Conservation (phyloP, 1,140 invertebrate species). For the Philopotamus ludificatus region DNA sequence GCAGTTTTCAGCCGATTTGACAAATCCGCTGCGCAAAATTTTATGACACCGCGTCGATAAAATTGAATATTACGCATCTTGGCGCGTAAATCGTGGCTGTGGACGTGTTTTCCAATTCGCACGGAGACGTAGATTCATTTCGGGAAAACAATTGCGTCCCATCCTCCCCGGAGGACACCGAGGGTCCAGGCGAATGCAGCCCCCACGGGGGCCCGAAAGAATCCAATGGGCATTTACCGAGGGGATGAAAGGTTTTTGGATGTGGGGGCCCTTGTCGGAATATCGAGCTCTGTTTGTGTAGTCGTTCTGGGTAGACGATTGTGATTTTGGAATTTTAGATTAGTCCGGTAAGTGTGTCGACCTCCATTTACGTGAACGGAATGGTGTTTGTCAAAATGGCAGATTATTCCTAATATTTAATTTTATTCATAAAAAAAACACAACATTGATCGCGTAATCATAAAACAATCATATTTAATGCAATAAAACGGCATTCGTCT, state of each 20-base stretch:
- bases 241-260: constrained; percentile 19
- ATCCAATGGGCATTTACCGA: constrained; percentile 8
- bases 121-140: constrained; percentile 7
- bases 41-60: too few species aligned
- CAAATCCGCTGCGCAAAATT: too few species aligned
- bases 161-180: neutral
- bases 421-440: neutral
- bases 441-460: neutral
- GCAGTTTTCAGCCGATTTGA: too few species aligned
- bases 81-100: neutral
- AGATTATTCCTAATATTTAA: neutral
- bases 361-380: neutral
- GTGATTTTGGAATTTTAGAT: neutral
- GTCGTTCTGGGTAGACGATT: constrained; percentile 17
- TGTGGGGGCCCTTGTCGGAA: constrained; percentile 5
- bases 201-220: neutral
- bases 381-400: neutral
- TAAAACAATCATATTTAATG: too few species aligned
- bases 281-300: constrained; percentile 18
- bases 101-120: neutral
- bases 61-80: neutral
- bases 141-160: constrained; percentile 5
- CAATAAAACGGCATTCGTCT: too few species aligned
- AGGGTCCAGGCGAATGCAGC: neutral
- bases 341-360: neutral